Conservation (phyloP, 1,140 invertebrate genomes). For the Dermatophagoides farinae region DNA sequence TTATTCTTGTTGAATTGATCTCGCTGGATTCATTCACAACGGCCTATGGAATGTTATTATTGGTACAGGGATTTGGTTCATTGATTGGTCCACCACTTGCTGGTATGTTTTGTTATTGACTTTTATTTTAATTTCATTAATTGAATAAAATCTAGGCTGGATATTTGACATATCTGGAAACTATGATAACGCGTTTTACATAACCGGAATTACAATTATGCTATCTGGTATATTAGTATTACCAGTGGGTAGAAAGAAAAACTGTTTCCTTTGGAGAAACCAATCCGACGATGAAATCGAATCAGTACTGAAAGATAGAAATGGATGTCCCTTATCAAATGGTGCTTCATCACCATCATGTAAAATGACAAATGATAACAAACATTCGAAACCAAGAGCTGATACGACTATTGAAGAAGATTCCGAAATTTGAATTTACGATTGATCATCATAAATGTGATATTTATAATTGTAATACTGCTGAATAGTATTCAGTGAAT, state of each 20-base stretch:
- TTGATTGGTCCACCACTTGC: slow-evolving; percentile 64
- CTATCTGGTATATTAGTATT: slow-evolving; percentile 58
- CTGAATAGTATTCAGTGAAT: too few species aligned
- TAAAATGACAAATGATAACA: too few species aligned
- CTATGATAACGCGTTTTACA: slow-evolving; percentile 64
- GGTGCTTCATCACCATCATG: too few species aligned
- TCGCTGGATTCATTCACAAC: slow-evolving; percentile 67
- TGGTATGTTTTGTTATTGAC: slow-evolving; percentile 27
- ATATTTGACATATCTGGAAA: slow-evolving; percentile 50
- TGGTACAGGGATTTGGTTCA: slow-evolving; percentile 71
- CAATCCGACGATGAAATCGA: neutral
- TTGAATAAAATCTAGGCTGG: slow-evolving; percentile 40
- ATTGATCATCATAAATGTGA: too few species aligned
- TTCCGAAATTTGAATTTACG: too few species aligned
- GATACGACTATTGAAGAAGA: too few species aligned
- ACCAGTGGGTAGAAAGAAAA: slow-evolving; percentile 14
- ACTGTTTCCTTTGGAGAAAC: neutral
- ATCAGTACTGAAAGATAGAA: too few species aligned
- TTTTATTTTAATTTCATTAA: neutral
- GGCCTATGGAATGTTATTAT: slow-evolving; percentile 60
- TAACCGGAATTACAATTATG: slow-evolving; percentile 60
- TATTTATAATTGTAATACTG: too few species aligned
- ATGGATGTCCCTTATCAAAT: too few species aligned
- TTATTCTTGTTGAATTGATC: slow-evolving; percentile 62
- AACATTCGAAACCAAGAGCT: too few species aligned